These are phyloP conservation scores for Idaea aversata DNA, from an alignment of 2,888 invertebrate species.

Conservation along the genomic window DNA sequence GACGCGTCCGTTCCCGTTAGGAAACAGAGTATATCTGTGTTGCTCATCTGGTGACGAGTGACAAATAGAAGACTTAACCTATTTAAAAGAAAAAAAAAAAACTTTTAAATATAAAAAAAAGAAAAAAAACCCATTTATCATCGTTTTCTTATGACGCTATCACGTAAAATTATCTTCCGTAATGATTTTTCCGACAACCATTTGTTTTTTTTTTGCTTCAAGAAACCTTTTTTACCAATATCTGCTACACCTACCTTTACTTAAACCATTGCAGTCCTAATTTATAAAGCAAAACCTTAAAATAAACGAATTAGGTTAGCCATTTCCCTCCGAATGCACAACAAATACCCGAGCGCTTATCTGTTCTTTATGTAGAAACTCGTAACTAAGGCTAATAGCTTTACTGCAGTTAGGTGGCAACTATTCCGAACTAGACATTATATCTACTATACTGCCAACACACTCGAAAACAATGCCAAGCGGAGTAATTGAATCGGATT, in stretches of 20 bases:
- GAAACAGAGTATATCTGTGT: too few relatives aligned
- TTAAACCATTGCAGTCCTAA: not conserved
- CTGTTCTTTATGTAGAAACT: not conserved
- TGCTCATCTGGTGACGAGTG: too few relatives aligned
- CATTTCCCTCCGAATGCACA: slow-evolving; percentile 1
- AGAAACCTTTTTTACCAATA: too few relatives aligned
- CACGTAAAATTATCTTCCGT: too few relatives aligned
- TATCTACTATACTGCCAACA: slow-evolving; percentile 5
- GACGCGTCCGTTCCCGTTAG: too few relatives aligned
- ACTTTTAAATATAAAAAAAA: too few relatives aligned
- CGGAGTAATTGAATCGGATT: slow-evolving; percentile 16
- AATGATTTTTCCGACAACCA: too few relatives aligned
- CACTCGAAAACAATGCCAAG: slow-evolving; percentile 7
- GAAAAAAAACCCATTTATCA: too few relatives aligned
- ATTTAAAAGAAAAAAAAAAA: too few relatives aligned
- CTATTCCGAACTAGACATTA: slow-evolving; percentile 3
- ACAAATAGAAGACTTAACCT: too few relatives aligned
- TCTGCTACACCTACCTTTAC: not conserved
- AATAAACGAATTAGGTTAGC: not conserved
- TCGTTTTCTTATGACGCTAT: too few relatives aligned
- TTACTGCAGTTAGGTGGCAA: slow-evolving; percentile 2
- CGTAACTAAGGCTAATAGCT: slow-evolving; percentile 2
- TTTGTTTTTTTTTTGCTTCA: too few relatives aligned
- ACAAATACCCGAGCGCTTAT: not conserved
- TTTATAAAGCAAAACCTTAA: not conserved